Conservation (phyloP, 2,888 invertebrate species). For the Rhagophthalmus giganteus region DNA sequence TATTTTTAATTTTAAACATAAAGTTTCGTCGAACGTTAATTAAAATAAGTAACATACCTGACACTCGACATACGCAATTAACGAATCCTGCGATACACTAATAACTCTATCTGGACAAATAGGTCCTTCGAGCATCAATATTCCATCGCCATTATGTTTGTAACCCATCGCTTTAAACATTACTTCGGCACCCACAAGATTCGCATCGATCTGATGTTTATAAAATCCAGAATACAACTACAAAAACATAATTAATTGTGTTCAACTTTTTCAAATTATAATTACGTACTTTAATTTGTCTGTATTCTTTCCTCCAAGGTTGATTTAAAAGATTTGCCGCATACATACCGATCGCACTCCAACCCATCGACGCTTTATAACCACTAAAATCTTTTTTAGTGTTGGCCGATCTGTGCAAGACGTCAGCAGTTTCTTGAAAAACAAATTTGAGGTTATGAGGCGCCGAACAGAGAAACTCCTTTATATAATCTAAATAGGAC, state of each 20-base stretch:
- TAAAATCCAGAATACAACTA: slow-evolving; percentile 87
- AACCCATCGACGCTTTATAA: slow-evolving; percentile 78
- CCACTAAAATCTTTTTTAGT: slow-evolving; percentile 76
- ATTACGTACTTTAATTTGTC: slow-evolving; percentile 75
- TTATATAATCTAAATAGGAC: slow-evolving; percentile 66
- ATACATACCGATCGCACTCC: slow-evolving; percentile 82
- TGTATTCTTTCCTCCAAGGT: slow-evolving; percentile 88
- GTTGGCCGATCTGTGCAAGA: slow-evolving; percentile 73
- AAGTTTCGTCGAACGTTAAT: not conserved
- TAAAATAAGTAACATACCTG: slow-evolving; percentile 61
- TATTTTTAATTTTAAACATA: slow-evolving; percentile 44
- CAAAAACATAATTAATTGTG: too few relatives aligned
- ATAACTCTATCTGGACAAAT: slow-evolving; percentile 81
- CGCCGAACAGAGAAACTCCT: slow-evolving; percentile 75
- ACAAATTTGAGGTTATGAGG: slow-evolving; percentile 80
- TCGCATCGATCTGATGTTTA: slow-evolving; percentile 83
- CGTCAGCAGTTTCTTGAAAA: slow-evolving; percentile 73
- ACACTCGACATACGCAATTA: slow-evolving; percentile 86
- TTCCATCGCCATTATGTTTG: slow-evolving; percentile 61
- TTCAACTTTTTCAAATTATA: too few relatives aligned
- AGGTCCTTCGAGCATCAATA: slow-evolving; percentile 70
- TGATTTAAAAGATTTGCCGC: slow-evolving; percentile 83
- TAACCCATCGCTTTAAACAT: slow-evolving; percentile 86
- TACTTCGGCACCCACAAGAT: slow-evolving; percentile 75
- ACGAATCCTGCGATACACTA: slow-evolving; percentile 79